Base-by-base conservation (phyloP, 2,797 vertebrate genomes). In the Phylloscopus collybita region DNA sequence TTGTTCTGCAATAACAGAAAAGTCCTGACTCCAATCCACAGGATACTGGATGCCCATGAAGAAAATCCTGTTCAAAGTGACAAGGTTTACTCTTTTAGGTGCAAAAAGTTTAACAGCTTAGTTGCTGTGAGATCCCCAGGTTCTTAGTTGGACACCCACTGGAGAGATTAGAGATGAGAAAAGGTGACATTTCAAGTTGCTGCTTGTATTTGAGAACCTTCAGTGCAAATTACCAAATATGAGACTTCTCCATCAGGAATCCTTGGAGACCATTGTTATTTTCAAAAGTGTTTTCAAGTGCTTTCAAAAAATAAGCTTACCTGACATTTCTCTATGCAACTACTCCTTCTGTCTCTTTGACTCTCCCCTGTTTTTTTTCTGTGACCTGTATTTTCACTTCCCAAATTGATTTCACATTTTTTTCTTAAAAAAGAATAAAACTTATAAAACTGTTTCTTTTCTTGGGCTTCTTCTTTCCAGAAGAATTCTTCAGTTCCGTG, bases 181-280 rank as follows among this genome's bases (percentile, higher is more conserved):
- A 95, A 92, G 69, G 84, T 92, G 70, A 61, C 80, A 94, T 95
- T 95, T 93, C 72, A 93, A 89, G 74, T 91, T 2, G 13, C 19
- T 82, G 50, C 18, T 85, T 78, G 44, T 74, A 71, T 57, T 65
- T 53, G 69, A 84, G 42, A 80, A 59, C 34, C 40, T 93, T 95
- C 88, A 86, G 81, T 86, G 50, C 45, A 91, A 96, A 79, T 75
- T 94, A 61, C 42, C 6, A 22, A 91, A 87, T 80, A 64, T 91
- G 65, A 95, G 82, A 94, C 53, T 94, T 65, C 71, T 93, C 80
- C 70, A 86, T 95, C 90, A 95, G 67, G 88, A 94, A 84, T 92
- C 90, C 88, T 87, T 45, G 80, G 93, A 91, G 76, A 75, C 12
- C 29, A 56, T 8, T 93, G 54, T 91, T 94, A 57, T 96, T 96